Evolutionary conservation across 37 sponge, comb jelly and placozoan genomes (phyloP), one percentile per base, ranked within the genome.

Genomic region (Beroe forskalii): DNA sequence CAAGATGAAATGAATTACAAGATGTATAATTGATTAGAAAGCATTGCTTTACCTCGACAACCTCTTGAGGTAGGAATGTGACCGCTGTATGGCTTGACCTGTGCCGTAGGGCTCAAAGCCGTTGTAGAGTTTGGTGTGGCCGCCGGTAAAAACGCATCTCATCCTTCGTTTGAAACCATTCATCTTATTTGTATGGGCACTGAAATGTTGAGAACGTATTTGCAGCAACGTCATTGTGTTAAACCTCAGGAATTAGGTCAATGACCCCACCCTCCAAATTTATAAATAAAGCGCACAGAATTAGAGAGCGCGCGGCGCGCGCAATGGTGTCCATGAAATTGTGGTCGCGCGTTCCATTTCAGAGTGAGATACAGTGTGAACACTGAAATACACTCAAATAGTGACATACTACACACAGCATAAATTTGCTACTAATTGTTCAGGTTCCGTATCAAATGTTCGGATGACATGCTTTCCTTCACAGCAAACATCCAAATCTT

Each of bases 141-240:
- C 40, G 22, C 14, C 35, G 9, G 37, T 36, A 39, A 72, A 72
- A 23, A 72, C 30, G 40, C 35, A 22, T 72, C 75, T 36, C 39
- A 72, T 36, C 22, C 75, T 72, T 37, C 75, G 37, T 37, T 72
- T 72, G 39, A 72, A 72, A 72, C 75, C 35, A 39, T 72, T 37
- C 75, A 72, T 72, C 75, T 72, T 72, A 39, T 72, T 72, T 19
- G 75, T 72, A 20, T 72, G 75, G 36, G 22, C 75, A 72, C 75
- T 72, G 40, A 37, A 37, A 72, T n/a, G n/a, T 9, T n/a, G n/a
- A n/a, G n/a, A n/a, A n/a, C n/a, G n/a, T n/a, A n/a, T n/a, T n/a
- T n/a, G n/a, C n/a, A n/a, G n/a, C n/a, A n/a, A n/a, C n/a, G n/a
- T n/a, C n/a, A n/a, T n/a, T n/a, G n/a, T n/a, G n/a, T n/a, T n/a